Percentiles rank a stretch among this genome's conserved stretches.
These are phyloP conservation scores for Clostera curtula DNA, from an alignment of 2,888 invertebrate species.

Conservation along the genomic window DNA sequence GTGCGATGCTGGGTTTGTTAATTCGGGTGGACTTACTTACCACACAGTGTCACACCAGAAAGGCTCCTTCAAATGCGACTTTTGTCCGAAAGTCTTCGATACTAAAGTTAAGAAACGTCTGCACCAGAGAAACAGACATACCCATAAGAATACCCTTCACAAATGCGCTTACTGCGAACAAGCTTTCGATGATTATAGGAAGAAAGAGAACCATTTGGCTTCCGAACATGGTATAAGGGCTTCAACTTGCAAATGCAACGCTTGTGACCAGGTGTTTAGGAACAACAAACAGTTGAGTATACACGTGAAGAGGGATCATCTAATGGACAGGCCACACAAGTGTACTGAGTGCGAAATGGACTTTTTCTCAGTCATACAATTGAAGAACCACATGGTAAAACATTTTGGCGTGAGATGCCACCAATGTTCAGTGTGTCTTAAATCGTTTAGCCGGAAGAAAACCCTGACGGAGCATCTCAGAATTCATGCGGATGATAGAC, in stretches of 20 bases:
- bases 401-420: slow-evolving; percentile 41
- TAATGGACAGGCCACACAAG: slow-evolving; percentile 19
- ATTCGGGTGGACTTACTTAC: background rate
- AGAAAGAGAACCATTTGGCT: slow-evolving; percentile 46
- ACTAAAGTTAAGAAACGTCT: slow-evolving; percentile 27
- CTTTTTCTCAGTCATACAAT: slow-evolving; percentile 25
- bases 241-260: slow-evolving; percentile 43
- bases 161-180: slow-evolving; percentile 42
- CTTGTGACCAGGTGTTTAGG: slow-evolving; percentile 58
- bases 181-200: slow-evolving; percentile 45
- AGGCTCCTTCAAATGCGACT: slow-evolving; percentile 8
- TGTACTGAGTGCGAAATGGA: slow-evolving; percentile 16
- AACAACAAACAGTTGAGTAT: slow-evolving; percentile 56
- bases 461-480: slow-evolving; percentile 32
- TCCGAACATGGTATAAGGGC: slow-evolving; percentile 33
- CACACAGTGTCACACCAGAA: background rate
- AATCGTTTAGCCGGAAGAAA: slow-evolving; percentile 27
- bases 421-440: slow-evolving; percentile 45
- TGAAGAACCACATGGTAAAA: slow-evolving; percentile 48
- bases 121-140: slow-evolving; percentile 29
- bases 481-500: slow-evolving; percentile 31
- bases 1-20: slow-evolving; percentile 19
- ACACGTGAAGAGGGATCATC: slow-evolving; percentile 50
- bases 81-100: slow-evolving; percentile 31
- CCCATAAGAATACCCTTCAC: slow-evolving; percentile 19